Evolutionary conservation across 2,797 vertebrate genomes (phyloP), one percentile per base, ranked within the genome.

Genomic region (Oceanodroma leucorhoa): DNA sequence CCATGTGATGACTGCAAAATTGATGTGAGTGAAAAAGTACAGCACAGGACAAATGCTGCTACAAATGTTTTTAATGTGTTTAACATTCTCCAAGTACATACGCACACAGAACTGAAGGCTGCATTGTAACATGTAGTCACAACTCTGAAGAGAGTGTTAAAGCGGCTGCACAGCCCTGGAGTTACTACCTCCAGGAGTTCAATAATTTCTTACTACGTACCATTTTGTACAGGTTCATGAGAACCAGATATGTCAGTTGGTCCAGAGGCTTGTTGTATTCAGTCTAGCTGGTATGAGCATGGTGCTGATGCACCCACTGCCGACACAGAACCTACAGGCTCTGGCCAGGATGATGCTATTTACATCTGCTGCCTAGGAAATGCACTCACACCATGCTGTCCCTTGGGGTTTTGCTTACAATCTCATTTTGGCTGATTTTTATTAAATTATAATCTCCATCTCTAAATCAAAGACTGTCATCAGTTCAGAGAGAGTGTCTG

Each of bases 101-200:
- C 0, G 0, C 36, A 21, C 0, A 2, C 9, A 40, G 40, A 90
- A 61, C 20, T 27, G 41, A 89, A 46, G n/a, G 53, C n/a, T 83
- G 10, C 8, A 10, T 41, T 69, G 14, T 10, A 75, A n/a, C 32
- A 34, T 1, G 1, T 3, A 43, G 22, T 38, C 51, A 54, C 34
- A 50, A 7, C 51, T 70, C 70, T 60, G n/a, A 82, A 73, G 41
- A 30, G 23, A 40, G 13, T 23, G 30, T 45, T 65, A 32, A 62
- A 85, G 13, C 2, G 5, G 7, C 24, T 66, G 55, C 23, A 45
- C 12, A 77, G 36, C 36, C 75, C 51, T 72, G 57, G 32, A 64
- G 15, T 53, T 79, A 22, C 43, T 67, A 14, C 11, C 21, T 79
- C 11, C n/a, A 32, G 18, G 30, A 70, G 13, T 41, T 70, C 34